phyloP scores from a whole-genome alignment of 2,113 vertebrate genomes.

The Gopherus flavomarginatus region DNA sequence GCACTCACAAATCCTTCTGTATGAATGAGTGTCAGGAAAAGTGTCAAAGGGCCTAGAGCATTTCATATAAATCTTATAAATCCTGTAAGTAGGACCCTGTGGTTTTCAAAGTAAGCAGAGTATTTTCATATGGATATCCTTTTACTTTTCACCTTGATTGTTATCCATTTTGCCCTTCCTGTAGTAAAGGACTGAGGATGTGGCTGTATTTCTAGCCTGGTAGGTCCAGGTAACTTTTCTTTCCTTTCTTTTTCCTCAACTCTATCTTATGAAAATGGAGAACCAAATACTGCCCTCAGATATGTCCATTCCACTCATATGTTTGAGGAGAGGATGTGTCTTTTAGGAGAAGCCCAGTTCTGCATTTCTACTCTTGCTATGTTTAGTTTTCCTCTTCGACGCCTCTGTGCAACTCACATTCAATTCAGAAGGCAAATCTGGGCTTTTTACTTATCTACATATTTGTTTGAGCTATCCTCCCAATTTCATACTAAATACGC shows the following conservation, averaged over 20 bases:
- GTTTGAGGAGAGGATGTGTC: background rate
- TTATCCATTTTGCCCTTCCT: background rate
- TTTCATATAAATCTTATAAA: background rate
- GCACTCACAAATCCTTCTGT: background rate
- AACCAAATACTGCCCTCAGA: background rate
- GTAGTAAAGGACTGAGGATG: background rate
- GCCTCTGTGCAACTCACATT: background rate
- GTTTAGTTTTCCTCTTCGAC: background rate
- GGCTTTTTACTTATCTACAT: background rate
- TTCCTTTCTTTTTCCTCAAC: background rate
- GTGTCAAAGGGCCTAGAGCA: background rate
- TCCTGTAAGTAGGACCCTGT: background rate
- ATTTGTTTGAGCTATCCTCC: background rate
- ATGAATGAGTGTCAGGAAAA: background rate
- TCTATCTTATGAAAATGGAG: background rate
- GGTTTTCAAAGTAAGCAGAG: background rate
- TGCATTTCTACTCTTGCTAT: background rate
- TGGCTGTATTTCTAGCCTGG: background rate
- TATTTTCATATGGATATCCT: background rate
- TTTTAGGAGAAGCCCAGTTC: background rate
- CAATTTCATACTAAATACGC: background rate
- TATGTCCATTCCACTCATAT: background rate
- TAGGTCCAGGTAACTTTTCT: background rate
- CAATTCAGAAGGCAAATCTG: background rate
- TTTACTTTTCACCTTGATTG: background rate